Evolutionary conservation across 1,140 invertebrate genomes (phyloP).

Genomic region (Lamellibrachia luymesi): DNA sequence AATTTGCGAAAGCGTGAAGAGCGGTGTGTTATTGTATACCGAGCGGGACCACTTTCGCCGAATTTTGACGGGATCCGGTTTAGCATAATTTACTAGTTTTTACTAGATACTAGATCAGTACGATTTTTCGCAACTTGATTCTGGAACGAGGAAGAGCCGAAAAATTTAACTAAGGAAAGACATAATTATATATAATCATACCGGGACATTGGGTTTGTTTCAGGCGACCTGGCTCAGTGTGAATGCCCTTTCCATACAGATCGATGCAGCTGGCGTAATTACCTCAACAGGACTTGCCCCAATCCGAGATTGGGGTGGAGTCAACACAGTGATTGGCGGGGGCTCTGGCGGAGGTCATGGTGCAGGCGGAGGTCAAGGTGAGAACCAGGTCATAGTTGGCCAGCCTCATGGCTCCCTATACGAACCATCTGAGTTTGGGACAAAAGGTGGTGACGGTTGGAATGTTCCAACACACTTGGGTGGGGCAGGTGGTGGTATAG

Average conservation of each 20-base stretch:
- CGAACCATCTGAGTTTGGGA: conserved; percentile 38
- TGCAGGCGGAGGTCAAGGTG: conserved; percentile 40
- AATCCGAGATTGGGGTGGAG: conserved; percentile 32
- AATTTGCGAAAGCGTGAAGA: too few species aligned
- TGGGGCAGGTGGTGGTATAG: conserved; percentile 36
- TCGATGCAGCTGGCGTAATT: conserved; percentile 41
- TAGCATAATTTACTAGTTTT: too few species aligned
- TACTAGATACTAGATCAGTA: too few species aligned
- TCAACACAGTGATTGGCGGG: conserved; percentile 36
- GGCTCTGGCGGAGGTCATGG: conserved; percentile 43
- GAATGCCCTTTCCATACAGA: conserved; percentile 31
- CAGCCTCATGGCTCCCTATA: conserved; percentile 38
- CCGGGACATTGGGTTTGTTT: not conserved
- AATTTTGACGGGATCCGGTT: too few species aligned
- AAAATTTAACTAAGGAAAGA: too few species aligned
- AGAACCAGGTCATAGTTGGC: conserved; percentile 34
- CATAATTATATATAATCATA: not conserved
- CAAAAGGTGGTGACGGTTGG: conserved; percentile 37
- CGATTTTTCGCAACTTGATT: too few species aligned
- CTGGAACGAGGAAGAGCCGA: too few species aligned
- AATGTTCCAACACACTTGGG: conserved; percentile 27
- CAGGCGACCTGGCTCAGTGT: conserved; percentile 41
- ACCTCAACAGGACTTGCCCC: conserved; percentile 33
- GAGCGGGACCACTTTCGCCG: too few species aligned
- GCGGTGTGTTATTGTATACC: too few species aligned